These are phyloP conservation scores for Pterocles gutturalis DNA, from an alignment of 2,113 vertebrate genomes.

Conservation along the genomic window DNA sequence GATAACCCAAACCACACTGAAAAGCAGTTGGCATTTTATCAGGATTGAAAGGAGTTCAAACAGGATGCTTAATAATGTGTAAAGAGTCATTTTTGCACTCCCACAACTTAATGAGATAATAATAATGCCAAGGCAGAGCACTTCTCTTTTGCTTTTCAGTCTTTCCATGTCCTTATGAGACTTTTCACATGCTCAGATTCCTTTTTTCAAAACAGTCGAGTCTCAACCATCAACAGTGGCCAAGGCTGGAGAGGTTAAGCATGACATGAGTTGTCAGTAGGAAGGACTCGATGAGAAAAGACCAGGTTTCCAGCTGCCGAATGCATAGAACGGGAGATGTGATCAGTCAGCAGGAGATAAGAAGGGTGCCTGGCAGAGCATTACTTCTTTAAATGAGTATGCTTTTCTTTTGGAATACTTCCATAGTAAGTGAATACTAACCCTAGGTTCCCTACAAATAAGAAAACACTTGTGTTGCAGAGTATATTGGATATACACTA, in stretches of 20 bases:
- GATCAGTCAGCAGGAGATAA: background rate
- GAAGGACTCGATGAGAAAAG: background rate
- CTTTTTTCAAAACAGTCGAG: background rate
- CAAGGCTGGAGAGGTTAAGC: background rate
- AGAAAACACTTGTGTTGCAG: background rate
- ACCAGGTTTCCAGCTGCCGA: background rate
- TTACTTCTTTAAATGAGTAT: background rate
- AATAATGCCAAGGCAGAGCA: background rate
- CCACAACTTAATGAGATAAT: background rate
- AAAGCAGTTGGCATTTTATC: background rate
- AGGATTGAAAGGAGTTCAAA: background rate
- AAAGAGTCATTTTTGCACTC: background rate
- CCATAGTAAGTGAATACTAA: background rate
- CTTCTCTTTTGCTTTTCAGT: background rate
- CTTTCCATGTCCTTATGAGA: background rate
- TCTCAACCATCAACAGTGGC: background rate
- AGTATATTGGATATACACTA: background rate
- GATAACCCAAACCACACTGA: background rate
- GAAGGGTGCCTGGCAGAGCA: background rate
- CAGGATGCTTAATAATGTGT: background rate
- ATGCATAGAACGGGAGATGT: fast-evolving
- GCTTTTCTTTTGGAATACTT: background rate
- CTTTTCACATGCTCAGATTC: background rate
- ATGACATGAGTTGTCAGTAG: background rate
- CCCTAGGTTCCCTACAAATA: background rate